phyloP scores from a whole-genome alignment of 2,888 invertebrate species.

The Aspidiotus rigidus region DNA sequence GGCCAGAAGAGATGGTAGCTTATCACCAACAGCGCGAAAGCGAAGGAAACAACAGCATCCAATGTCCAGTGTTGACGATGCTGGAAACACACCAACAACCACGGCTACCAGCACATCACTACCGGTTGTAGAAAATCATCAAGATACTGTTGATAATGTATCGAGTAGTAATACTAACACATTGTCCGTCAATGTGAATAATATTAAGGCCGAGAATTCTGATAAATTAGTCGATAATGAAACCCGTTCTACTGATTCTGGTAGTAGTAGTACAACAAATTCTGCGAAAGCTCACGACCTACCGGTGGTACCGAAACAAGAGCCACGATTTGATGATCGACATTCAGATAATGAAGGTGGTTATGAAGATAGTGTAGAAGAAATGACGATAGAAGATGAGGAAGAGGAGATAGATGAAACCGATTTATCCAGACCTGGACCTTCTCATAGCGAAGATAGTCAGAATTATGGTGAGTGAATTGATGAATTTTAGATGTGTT shows the following conservation, averaged over 20 bases:
- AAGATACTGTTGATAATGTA: slow-evolving; percentile 22
- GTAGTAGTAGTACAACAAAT: slow-evolving; percentile 16
- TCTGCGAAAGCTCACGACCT: slow-evolving; percentile 11
- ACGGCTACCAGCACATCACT: neutral
- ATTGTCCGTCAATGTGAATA: slow-evolving; percentile 15
- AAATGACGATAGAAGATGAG: slow-evolving; percentile 72
- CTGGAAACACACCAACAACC: neutral
- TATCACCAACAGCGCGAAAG: slow-evolving; percentile 36
- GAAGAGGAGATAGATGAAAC: slow-evolving; percentile 57
- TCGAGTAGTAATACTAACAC: slow-evolving; percentile 10
- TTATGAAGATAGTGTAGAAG: slow-evolving; percentile 68
- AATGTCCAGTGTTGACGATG: slow-evolving; percentile 20
- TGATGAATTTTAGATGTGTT: neutral
- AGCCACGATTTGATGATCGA: slow-evolving; percentile 56
- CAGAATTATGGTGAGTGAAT: slow-evolving; percentile 34
- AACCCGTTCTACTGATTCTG: slow-evolving; percentile 22
- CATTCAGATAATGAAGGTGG: slow-evolving; percentile 39
- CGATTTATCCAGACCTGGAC: slow-evolving; percentile 43
- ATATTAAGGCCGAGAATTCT: slow-evolving; percentile 22
- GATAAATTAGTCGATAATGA: slow-evolving; percentile 18
- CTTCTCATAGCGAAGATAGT: slow-evolving; percentile 37
- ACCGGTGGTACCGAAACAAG: slow-evolving; percentile 48
- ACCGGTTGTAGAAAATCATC: slow-evolving; percentile 17
- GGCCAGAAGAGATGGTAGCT: slow-evolving; percentile 34
- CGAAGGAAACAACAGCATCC: slow-evolving; percentile 35